Evolutionary conservation across 1,140 invertebrate species (phyloP).

Genomic region (Drosophila pallidifrons): DNA sequence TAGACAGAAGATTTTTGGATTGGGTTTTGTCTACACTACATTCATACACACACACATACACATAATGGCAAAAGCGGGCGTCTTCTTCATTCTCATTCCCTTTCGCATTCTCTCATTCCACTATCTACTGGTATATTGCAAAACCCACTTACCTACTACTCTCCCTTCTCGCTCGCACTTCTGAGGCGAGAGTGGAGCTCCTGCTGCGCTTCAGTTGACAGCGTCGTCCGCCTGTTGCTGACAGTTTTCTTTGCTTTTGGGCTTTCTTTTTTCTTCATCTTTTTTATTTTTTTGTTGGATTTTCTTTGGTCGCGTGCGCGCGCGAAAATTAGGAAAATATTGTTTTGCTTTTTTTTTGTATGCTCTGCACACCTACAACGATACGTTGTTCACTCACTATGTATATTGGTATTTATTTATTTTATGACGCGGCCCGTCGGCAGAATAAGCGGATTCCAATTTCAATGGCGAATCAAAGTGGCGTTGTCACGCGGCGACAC

Average conservation of each 20-base stretch:
- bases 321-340: constrained; percentile 81
- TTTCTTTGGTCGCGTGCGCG: constrained; percentile 73
- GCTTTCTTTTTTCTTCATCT: constrained; percentile 3
- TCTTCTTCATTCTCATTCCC: constrained; percentile 3
- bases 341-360: constrained; percentile 66
- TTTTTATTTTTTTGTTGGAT: constrained; percentile 39
- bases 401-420: constrained; percentile 57
- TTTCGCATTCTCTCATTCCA: constrained; percentile 6
- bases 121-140: constrained; percentile 7
- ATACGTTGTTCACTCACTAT: constrained; percentile 8
- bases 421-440: constrained; percentile 15
- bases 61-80: background rate
- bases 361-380: background rate
- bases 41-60: background rate
- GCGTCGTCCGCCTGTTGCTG: constrained; percentile 65
- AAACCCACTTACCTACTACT: background rate
- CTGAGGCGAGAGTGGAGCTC: constrained; percentile 33
- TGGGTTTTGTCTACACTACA: background rate
- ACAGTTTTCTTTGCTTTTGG: constrained; percentile 72
- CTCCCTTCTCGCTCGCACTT: constrained; percentile 4
- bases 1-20: constrained; percentile 8
- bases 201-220: constrained; percentile 31
- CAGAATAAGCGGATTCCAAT: constrained; percentile 72
- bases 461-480: constrained; percentile 71
- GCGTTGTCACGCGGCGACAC: constrained; percentile 24